Percentiles rank a stretch among this genome's conserved stretches.
Evolutionary conservation across 2,888 invertebrate species (phyloP).

Genomic region (Parochlus steinenii): DNA sequence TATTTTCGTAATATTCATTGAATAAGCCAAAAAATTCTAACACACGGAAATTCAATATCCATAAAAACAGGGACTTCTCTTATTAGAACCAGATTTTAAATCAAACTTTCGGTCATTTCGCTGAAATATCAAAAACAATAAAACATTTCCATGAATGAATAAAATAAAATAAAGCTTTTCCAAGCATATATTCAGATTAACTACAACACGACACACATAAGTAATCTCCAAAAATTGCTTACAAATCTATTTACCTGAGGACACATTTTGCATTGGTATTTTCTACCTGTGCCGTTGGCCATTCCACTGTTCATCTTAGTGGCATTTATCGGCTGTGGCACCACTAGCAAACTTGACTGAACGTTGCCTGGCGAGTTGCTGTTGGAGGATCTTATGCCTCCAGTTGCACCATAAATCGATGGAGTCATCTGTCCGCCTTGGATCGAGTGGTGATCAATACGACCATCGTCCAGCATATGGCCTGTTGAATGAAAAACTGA

Average conservation of each 20-base stretch:
- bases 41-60: no score
- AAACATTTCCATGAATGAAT: no score
- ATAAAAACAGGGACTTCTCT: no score
- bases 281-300: constrained; percentile 35
- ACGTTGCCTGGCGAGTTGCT: constrained; percentile 21
- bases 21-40: no score
- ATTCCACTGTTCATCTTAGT: constrained; percentile 37
- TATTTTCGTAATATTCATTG: no score
- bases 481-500: constrained; percentile 18
- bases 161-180: no score
- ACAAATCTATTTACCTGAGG: constrained; percentile 5
- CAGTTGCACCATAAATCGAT: constrained; percentile 17
- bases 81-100: no score
- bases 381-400: constrained; percentile 20
- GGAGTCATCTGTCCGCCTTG: constrained; percentile 22
- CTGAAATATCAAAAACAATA: no score
- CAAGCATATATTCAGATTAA: no score
- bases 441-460: constrained; percentile 28
- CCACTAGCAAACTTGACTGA: constrained; percentile 56
- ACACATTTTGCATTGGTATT: constrained; percentile 91
- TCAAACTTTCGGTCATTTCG: no score
- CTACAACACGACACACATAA: no score
- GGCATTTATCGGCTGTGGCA: constrained; percentile 73
- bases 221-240: no score
- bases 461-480: constrained; percentile 30